Evolutionary conservation across 2,888 invertebrate genomes (phyloP).

Genomic region (Idaea straminata): DNA sequence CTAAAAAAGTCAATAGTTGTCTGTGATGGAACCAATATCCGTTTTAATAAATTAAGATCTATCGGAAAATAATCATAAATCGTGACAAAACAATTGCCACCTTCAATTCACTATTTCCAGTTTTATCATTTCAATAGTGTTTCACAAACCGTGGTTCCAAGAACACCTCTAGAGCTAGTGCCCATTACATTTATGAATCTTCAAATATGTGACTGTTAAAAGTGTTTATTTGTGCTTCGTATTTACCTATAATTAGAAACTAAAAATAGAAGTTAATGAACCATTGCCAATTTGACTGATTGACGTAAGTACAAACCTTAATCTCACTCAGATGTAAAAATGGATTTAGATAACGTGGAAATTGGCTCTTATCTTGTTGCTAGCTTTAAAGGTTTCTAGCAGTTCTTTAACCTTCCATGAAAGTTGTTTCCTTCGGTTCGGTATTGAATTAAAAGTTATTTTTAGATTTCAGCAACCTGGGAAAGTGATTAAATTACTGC

Average conservation of each 20-base stretch:
- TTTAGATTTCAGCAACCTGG: conserved; percentile 14
- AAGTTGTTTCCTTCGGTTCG: not conserved
- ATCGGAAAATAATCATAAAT: conserved; percentile 54
- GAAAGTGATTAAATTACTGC: conserved; percentile 12
- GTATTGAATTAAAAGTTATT: conserved; percentile 4
- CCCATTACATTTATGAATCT: conserved; percentile 18
- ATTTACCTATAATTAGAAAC: conserved; percentile 8
- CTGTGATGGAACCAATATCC: conserved; percentile 15
- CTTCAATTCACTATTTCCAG: conserved; percentile 24
- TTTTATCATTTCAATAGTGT: conserved; percentile 25
- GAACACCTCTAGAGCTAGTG: conserved; percentile 15
- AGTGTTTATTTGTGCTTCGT: conserved; percentile 26
- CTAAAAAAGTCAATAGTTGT: conserved; percentile 15
- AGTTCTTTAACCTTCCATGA: not conserved
- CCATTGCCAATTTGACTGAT: conserved; percentile 12
- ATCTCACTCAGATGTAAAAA: conserved; percentile 3
- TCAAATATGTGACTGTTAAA: conserved; percentile 34
- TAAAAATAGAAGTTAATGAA: conserved; percentile 11
- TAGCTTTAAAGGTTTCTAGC: not conserved
- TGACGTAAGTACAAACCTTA: conserved; percentile 20
- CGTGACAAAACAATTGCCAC: conserved; percentile 67
- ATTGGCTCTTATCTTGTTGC: not conserved
- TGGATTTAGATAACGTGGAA: not conserved
- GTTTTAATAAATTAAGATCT: conserved; percentile 22
- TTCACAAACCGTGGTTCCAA: conserved; percentile 19